Evolutionary conservation across 1,140 invertebrate genomes (phyloP).

Genomic region (Drosophila erecta): DNA sequence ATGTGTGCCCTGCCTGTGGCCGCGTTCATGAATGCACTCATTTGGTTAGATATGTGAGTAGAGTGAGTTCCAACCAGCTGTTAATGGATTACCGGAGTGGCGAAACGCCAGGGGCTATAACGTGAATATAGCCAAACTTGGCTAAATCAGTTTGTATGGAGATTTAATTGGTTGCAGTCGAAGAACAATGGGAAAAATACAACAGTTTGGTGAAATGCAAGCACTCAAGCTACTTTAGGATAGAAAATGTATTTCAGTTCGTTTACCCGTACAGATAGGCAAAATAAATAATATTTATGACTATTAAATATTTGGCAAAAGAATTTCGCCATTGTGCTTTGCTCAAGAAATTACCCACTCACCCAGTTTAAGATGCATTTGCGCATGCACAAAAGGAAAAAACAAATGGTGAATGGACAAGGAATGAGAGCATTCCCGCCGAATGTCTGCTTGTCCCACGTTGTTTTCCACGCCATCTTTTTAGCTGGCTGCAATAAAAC

Average conservation of each 20-base stretch:
- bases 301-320: not conserved
- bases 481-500: slow-evolving; percentile 54
- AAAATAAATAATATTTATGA: not conserved
- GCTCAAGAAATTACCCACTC: not conserved
- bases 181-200: not conserved
- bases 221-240: not conserved
- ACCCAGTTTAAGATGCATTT: slow-evolving; percentile 21
- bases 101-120: not conserved
- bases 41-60: slow-evolving; percentile 22
- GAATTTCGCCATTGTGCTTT: not conserved
- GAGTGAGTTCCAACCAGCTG: not conserved
- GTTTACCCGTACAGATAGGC: not conserved
- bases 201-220: not conserved
- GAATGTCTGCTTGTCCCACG: slow-evolving; percentile 23
- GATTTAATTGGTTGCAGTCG: too few species aligned
- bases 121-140: too few species aligned
- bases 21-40: slow-evolving; percentile 9
- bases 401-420: slow-evolving; percentile 28
- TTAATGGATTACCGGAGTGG: slow-evolving; percentile 9
- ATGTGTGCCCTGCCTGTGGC: slow-evolving; percentile 10
- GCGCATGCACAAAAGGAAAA: slow-evolving; percentile 4
- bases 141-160: slow-evolving; percentile 6
- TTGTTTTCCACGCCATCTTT: slow-evolving; percentile 48
- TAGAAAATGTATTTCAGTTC: not conserved
- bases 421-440: slow-evolving; percentile 21